Conservation (phyloP, 2,113 vertebrate genomes). For the Scomber scombrus region DNA sequence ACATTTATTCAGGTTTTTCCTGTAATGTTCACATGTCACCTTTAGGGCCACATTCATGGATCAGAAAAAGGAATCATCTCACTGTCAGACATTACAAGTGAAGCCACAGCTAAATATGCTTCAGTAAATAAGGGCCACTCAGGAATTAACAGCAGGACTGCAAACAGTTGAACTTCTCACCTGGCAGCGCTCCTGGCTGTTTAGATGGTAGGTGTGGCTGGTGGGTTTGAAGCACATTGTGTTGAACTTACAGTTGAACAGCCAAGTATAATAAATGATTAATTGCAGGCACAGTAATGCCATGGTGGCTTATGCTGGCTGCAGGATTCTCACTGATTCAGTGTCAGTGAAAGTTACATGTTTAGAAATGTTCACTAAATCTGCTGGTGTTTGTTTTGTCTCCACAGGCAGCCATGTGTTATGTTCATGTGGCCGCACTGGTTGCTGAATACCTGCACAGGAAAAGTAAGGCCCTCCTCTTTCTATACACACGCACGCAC, state of each 20-base stretch:
- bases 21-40: too few relatives aligned
- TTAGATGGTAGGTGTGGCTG: neutral
- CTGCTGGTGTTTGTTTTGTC: conserved; percentile 34
- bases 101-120: too few relatives aligned
- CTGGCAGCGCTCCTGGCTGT: too few relatives aligned
- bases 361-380: neutral
- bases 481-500: neutral
- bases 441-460: conserved; percentile 96
- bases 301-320: too few relatives aligned
- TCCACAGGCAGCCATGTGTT: conserved; percentile 95
- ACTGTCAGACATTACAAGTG: too few relatives aligned
- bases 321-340: too few relatives aligned
- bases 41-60: too few relatives aligned
- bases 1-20: too few relatives aligned
- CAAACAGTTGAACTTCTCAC: neutral
- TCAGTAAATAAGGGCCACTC: neutral
- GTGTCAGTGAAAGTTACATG: too few relatives aligned
- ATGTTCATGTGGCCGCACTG: conserved; percentile 93
- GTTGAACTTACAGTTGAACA: neutral
- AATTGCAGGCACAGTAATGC: too few relatives aligned
- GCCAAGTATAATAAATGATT: neutral
- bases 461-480: conserved; percentile 89
- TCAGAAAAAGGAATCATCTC: too few relatives aligned
- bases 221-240: neutral
- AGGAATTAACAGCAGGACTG: neutral